phyloP scores from a whole-genome alignment of 1,140 invertebrate species.

The Drosophila sucinea region DNA sequence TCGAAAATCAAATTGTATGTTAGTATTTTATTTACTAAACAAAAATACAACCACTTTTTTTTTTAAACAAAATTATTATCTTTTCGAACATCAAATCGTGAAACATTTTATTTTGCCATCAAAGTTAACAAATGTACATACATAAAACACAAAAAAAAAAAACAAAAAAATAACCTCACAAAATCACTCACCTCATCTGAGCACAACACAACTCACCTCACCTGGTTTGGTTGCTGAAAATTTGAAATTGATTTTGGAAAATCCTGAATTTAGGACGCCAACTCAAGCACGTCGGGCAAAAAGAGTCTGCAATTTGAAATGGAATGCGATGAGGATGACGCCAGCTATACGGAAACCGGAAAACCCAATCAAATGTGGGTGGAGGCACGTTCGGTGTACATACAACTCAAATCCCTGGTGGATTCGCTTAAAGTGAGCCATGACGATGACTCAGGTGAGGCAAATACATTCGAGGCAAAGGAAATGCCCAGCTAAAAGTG shows the following conservation, averaged over 20 bases:
- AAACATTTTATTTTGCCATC: no score
- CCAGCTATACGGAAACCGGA: constrained; percentile 80
- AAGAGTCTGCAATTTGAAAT: constrained; percentile 89
- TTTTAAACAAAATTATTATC: no score
- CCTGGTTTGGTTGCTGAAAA: no score
- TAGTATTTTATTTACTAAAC: no score
- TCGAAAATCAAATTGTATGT: no score
- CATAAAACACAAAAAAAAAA: no score
- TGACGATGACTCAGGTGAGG: constrained; percentile 86
- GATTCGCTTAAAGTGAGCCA: constrained; percentile 89
- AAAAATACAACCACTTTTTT: no score
- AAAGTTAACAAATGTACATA: no score
- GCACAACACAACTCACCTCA: no score
- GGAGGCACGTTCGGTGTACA: constrained; percentile 87
- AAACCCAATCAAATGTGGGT: constrained; percentile 84
- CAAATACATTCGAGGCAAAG: background rate
- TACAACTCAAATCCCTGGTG: constrained; percentile 87
- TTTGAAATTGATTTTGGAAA: background rate
- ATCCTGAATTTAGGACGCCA: constrained; percentile 49
- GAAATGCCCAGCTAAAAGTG: background rate
- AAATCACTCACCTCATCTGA: no score
- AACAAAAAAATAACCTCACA: no score
- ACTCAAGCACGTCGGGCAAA: constrained; percentile 78
- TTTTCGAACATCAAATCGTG: no score
- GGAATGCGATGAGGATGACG: constrained; percentile 88